Conservation (phyloP, 2,113 vertebrate species). For the Archilochus colubris region DNA sequence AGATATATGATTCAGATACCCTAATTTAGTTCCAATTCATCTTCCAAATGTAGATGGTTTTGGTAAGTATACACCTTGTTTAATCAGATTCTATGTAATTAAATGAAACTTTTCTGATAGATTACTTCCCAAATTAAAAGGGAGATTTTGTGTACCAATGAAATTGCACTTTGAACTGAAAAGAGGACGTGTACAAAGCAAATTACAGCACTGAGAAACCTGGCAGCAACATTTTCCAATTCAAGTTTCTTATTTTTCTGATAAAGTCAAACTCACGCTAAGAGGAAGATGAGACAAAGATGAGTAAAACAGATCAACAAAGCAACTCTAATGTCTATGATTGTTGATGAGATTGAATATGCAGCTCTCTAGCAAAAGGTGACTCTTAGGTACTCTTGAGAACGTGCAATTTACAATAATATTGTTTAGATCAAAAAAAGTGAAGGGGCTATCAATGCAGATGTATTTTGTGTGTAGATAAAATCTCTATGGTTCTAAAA, state of each 20-base stretch:
- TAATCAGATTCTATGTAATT: background rate
- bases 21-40: background rate
- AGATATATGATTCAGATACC: background rate
- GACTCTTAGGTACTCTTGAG: background rate
- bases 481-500: background rate
- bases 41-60: background rate
- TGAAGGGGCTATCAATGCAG: background rate
- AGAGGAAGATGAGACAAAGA: background rate
- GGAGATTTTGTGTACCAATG: background rate
- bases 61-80: background rate
- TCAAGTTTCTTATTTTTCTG: background rate
- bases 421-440: background rate
- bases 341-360: background rate
- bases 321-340: background rate
- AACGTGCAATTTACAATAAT: background rate
- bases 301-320: background rate
- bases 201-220: background rate
- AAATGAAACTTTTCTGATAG: background rate
- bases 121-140: background rate
- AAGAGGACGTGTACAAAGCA: background rate
- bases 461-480: background rate
- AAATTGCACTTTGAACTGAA: background rate
- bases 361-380: background rate
- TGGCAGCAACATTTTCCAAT: background rate
- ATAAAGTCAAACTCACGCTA: background rate